Base-by-base conservation (phyloP, 2,888 invertebrate species). In the Diplazon laetatorius region DNA sequence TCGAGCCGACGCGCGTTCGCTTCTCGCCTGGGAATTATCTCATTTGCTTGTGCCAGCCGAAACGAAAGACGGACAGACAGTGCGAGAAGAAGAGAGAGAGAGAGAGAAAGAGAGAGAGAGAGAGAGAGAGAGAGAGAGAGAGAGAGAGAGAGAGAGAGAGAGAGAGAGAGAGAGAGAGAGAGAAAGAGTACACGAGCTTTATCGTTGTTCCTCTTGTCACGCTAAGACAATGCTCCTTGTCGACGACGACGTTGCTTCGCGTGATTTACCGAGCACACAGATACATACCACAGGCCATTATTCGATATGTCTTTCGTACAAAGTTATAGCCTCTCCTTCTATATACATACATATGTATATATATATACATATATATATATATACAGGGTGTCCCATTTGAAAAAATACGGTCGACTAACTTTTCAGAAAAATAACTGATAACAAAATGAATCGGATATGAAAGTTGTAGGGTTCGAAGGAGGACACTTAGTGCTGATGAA, bases 1-100 rank as follows among this genome's bases (percentile, higher is more conserved):
- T 85, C 89, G 88, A 85, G 85, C 83, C 81, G 84, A 83, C 82
- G n/a, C 84, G 83, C 82, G 70, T 42, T 80, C 71, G 62, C 74
- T 72, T 42, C 71, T 52, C 65, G 80, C 73, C 50, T 80, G 44
- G 69, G 73, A 80, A 80, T 80, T 73, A 68, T 77, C 80, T 70
- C 59, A 77, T 80, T 80, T 80, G 25, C 52, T 76, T 74, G 18
- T 16, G 65, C 20, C 9, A 37, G 35, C 65, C 9, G 39, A 14
- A 35, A 9, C n/a, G 22, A 44, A 18, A 46, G 48, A 48, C n/a
- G 8, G 22, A 30, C 30, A 30, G 30, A 30, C 4, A 30, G 12
- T 8, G 10, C 2, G 12, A 12, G 10, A 12, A 10, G 10, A 2
- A 42, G 22, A 22, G 37, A n/a, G 42, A 4, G 22, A 10, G 30